Base-by-base conservation (phyloP, 2,888 invertebrate species). In the Plutella xylostella region DNA sequence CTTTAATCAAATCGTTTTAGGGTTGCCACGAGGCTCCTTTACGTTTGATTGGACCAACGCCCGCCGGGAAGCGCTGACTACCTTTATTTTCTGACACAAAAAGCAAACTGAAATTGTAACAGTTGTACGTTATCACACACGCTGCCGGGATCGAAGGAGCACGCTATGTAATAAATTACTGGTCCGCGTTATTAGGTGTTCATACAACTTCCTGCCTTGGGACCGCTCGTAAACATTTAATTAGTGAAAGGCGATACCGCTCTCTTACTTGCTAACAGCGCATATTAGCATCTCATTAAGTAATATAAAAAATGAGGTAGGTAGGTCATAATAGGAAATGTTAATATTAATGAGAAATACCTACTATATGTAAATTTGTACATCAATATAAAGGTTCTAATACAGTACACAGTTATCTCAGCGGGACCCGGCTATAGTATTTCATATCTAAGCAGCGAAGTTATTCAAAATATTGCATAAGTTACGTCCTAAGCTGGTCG, bases 381-480 rank as follows among this genome's bases (percentile, higher is more conserved):
- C n/a, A n/a, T n/a, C 37, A 37, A 37, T 19, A 20, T 20, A 20
- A 18, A 5, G 18, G n/a, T 19, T 19, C 18, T 20, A 37, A 37
- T 9, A 25, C 39, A 19, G 39, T 22, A 22, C 25, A 22, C 39
- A 63, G 61, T 63, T 72, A 76, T 74, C 69, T 68, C 52, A 47
- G 50, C 53, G 53, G 54, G 60, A 55, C 63, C n/a, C 61, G 64
- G 46, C 54, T 52, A 61, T 58, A 68, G 68, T 70, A 70, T 72
- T 71, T 73, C 65, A 72, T 75, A 72, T 68, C 65, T 65, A 70
- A 74, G 71, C 60, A 68, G 65, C 60, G 57, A 74, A 75, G 68
- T 74, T 77, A 78, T 78, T 76, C 72, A 74, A 77, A 78, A 78
- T 77, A 76, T 76, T 31, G 72, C 75, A 77, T 78, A 77, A 78